Evolutionary conservation across 2,113 vertebrate species (phyloP).

Genomic region (Chloroceryle aenea): DNA sequence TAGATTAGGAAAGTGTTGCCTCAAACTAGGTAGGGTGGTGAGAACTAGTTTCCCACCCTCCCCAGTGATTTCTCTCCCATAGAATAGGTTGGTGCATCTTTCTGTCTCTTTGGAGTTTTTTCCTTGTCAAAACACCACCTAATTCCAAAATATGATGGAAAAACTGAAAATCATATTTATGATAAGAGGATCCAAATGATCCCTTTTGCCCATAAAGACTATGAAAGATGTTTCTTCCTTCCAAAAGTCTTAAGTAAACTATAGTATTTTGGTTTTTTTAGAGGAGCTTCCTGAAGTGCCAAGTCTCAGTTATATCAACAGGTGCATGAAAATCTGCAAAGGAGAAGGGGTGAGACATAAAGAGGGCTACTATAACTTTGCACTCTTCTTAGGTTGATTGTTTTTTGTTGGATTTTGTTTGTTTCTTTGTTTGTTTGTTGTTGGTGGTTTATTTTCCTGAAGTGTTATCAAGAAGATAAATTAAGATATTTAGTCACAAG

Average conservation of each 20-base stretch:
- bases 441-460: neutral
- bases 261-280: neutral
- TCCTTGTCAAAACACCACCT: neutral
- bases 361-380: neutral
- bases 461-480: neutral
- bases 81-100: neutral
- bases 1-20: neutral
- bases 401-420: fast-evolving
- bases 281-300: neutral
- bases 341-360: neutral
- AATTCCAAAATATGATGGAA: neutral
- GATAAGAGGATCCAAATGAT: neutral
- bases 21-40: neutral
- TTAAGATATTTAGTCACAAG: neutral
- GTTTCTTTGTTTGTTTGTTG: neutral
- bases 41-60: neutral
- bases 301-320: neutral
- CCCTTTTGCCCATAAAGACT: neutral
- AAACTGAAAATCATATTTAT: neutral
- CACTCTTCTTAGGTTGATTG: neutral
- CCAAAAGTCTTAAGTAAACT: neutral
- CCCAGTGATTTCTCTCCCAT: neutral
- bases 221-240: neutral
- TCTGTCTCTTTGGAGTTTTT: neutral
- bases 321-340: neutral